phyloP scores from a whole-genome alignment of 2,113 vertebrate genomes.

The Pristiophorus japonicus region DNA sequence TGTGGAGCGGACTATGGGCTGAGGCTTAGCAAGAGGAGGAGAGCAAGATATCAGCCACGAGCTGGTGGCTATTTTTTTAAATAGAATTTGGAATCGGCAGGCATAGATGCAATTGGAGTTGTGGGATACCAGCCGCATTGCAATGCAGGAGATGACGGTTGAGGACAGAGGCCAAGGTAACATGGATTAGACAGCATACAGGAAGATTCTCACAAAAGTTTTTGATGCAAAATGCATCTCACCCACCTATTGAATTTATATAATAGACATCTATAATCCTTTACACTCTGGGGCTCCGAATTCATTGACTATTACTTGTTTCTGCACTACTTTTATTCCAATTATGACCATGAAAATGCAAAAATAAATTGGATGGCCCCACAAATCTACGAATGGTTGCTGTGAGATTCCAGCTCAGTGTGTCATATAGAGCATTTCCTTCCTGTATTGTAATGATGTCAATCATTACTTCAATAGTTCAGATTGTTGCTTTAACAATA shows the following conservation, averaged over 20 bases:
- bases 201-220: background rate
- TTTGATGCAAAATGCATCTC: background rate
- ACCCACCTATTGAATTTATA: background rate
- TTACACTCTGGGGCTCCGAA: background rate
- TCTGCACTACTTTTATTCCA: background rate
- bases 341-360: background rate
- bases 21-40: too few species aligned
- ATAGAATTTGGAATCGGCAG: background rate
- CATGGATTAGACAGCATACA: background rate
- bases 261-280: background rate
- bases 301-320: background rate
- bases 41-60: background rate
- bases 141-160: background rate
- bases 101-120: background rate
- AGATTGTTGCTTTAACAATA: background rate
- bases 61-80: background rate
- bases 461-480: background rate
- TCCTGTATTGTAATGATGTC: background rate
- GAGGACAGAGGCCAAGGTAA: background rate
- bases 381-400: background rate
- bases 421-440: background rate
- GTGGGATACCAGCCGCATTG: background rate
- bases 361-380: background rate
- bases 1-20: too few species aligned
- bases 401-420: background rate